Conservation (phyloP, 2,888 invertebrate species). For the Cecidostiba fungosa region DNA sequence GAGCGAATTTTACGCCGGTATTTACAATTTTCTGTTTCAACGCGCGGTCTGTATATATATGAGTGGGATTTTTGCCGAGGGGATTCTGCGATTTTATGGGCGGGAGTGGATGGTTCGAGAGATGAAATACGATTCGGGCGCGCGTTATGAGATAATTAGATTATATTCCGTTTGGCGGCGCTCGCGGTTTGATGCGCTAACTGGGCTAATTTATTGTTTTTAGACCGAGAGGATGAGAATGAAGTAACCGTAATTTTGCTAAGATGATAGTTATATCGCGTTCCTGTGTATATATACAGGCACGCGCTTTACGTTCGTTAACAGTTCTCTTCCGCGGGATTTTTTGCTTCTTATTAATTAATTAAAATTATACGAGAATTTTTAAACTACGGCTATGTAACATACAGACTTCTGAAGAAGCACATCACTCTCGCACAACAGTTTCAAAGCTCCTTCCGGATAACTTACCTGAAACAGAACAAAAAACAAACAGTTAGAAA, state of each 20-base stretch:
- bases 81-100: neutral
- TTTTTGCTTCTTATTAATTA: neutral
- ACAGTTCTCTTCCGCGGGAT: neutral
- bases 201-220: conserved; percentile 34
- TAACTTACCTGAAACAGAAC: conserved; percentile 34
- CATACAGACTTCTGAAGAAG: no score
- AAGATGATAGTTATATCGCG: neutral
- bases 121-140: conserved; percentile 55
- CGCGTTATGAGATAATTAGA: conserved; percentile 52
- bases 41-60: neutral
- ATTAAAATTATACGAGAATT: neutral
- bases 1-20: conserved; percentile 7
- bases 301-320: neutral
- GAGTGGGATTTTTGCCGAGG: neutral
- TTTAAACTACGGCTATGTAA: no score
- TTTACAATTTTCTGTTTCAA: conserved; percentile 6
- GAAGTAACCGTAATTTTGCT: conserved; percentile 10
- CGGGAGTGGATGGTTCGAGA: conserved; percentile 50
- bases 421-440: neutral
- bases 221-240: neutral
- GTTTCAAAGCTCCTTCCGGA: neutral
- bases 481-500: neutral
- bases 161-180: conserved; percentile 31
- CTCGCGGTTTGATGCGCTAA: conserved; percentile 35
- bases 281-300: conserved; percentile 29